phyloP scores from a whole-genome alignment of 2,113 vertebrate species.

The Otus sunia region DNA sequence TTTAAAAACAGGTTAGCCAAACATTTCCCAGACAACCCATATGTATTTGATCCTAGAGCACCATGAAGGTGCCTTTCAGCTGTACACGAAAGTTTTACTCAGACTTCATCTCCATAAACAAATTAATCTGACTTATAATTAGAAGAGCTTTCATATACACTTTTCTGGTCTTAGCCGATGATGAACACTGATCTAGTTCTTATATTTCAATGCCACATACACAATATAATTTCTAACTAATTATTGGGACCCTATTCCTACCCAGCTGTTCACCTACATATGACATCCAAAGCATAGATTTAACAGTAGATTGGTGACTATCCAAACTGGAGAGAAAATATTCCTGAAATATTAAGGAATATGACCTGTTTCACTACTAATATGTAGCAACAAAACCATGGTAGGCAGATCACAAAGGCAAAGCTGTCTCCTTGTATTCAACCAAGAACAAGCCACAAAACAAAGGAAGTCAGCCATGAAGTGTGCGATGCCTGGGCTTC shows the following conservation, averaged over 20 bases:
- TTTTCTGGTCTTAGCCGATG: not conserved
- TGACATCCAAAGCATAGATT: not conserved
- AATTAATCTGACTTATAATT: not conserved
- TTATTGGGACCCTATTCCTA: not conserved
- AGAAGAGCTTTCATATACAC: not conserved
- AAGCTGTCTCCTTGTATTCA: not conserved
- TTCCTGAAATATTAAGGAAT: not conserved
- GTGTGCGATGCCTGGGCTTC: not conserved
- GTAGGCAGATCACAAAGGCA: not conserved
- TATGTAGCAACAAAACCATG: not conserved
- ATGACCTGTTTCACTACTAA: not conserved
- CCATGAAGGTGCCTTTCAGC: not conserved
- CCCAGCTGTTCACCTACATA: not conserved
- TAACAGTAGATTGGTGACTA: not conserved
- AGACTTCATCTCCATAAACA: not conserved
- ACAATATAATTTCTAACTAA: not conserved
- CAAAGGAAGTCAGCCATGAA: not conserved
- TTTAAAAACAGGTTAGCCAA: not conserved
- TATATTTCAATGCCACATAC: not conserved
- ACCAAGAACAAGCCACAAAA: not conserved
- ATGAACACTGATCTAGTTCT: not conserved
- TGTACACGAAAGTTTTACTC: not conserved
- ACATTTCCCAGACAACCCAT: not conserved
- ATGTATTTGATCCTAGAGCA: not conserved
- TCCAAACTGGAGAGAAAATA: not conserved